phyloP scores from a whole-genome alignment of 2,113 vertebrate genomes.

The Leuciscus idus region DNA sequence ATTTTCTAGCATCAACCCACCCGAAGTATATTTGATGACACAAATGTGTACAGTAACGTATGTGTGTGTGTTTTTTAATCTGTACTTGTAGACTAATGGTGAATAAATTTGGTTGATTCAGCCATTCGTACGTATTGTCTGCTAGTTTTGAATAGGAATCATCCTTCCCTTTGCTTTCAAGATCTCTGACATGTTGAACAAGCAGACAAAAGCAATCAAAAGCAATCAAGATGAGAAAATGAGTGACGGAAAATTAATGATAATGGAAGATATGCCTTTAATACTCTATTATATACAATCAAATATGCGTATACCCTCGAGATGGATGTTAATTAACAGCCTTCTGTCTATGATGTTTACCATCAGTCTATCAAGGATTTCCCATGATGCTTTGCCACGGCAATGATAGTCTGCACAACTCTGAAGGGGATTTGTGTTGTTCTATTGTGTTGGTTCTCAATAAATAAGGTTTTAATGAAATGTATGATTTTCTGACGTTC shows the following conservation, averaged over 20 bases:
- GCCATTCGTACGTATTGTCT: neutral
- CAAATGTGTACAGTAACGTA: slow-evolving; percentile 63
- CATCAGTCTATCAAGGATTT: neutral
- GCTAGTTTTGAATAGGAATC: slow-evolving; percentile 20
- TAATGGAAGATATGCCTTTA: slow-evolving; percentile 17
- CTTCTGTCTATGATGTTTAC: slow-evolving; percentile 4
- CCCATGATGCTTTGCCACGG: neutral
- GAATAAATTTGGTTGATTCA: slow-evolving; percentile 42
- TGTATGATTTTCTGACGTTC: neutral
- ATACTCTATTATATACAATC: neutral
- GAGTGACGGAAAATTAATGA: neutral
- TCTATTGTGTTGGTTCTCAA: neutral
- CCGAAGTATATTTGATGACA: slow-evolving; percentile 61
- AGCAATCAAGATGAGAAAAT: neutral
- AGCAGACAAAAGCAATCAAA: neutral
- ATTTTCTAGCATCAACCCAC: slow-evolving; percentile 64
- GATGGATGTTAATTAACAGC: neutral
- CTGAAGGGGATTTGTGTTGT: neutral
- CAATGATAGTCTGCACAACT: neutral
- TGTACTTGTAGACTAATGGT: slow-evolving; percentile 41
- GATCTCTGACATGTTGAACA: neutral
- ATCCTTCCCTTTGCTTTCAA: neutral
- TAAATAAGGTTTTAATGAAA: neutral
- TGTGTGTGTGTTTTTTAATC: slow-evolving; percentile 37
- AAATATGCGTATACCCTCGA: neutral